Conservation (phyloP, 2,888 invertebrate species). For the Stenurella melanura region DNA sequence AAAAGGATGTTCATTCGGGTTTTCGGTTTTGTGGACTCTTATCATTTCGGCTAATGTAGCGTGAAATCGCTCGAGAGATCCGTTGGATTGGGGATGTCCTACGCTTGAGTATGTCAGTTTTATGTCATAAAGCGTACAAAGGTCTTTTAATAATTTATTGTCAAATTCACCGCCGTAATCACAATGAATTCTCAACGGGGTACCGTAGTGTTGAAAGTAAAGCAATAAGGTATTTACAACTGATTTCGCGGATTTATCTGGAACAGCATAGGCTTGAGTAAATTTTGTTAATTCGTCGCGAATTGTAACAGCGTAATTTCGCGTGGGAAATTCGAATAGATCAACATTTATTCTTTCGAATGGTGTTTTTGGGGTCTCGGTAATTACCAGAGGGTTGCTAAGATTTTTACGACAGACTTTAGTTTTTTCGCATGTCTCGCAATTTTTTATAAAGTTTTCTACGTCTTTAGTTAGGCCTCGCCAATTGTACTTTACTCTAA, state of each 20-base stretch:
- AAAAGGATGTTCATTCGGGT: conserved; percentile 41
- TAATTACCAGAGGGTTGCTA: background rate
- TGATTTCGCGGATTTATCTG: background rate
- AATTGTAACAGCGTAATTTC: too few relatives aligned
- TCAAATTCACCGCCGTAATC: conserved; percentile 36
- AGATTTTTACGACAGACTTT: conserved; percentile 1
- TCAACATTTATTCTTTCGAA: too few relatives aligned
- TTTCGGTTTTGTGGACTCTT: too few relatives aligned
- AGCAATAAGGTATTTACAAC: conserved; percentile 20
- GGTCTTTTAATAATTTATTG: conserved; percentile 24
- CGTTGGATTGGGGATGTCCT: conserved; percentile 29
- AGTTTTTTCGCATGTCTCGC: background rate
- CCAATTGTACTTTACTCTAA: too few relatives aligned
- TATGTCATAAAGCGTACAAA: conserved; percentile 22
- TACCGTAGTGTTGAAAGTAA: conserved; percentile 36
- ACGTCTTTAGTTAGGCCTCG: too few relatives aligned
- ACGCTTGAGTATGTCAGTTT: conserved; percentile 19
- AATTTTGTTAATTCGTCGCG: too few relatives aligned
- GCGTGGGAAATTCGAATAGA: too few relatives aligned
- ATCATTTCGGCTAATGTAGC: conserved; percentile 21
- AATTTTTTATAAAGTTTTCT: too few relatives aligned
- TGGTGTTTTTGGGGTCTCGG: background rate
- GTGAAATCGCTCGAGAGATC: conserved; percentile 43
- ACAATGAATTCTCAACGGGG: conserved; percentile 15
- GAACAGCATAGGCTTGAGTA: too few relatives aligned